A percentile compares a stretch with the other conserved stretches of the same genome.
phyloP scores from a whole-genome alignment of 2,113 vertebrate species.

The Tyto alba region DNA sequence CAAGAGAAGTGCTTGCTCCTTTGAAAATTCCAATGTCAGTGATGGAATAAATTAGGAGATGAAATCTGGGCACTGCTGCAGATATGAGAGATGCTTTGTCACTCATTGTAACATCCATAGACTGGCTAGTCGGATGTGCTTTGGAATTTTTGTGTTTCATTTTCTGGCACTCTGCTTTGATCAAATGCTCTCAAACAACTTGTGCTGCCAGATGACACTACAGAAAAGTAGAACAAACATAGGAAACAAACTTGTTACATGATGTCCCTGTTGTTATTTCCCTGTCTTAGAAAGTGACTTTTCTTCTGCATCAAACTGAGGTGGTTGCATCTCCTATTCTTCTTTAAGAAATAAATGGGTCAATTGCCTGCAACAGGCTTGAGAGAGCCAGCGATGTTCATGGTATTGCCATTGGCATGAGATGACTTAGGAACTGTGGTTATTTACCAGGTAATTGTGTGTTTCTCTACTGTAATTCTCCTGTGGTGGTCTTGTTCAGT shows the following conservation, averaged over 20 bases:
- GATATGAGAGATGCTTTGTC: not conserved
- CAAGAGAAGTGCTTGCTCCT: not conserved
- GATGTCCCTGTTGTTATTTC: not conserved
- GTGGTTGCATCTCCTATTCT: not conserved
- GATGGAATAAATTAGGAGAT: not conserved
- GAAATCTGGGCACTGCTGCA: not conserved
- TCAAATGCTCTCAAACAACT: not conserved
- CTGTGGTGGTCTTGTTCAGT: not conserved
- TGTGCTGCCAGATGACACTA: not conserved
- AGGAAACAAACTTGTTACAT: not conserved
- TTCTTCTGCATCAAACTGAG: not conserved
- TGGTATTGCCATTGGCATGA: not conserved
- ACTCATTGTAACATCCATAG: not conserved
- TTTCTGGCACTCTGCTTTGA: not conserved
- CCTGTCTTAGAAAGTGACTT: not conserved
- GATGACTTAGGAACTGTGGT: not conserved
- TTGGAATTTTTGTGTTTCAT: not conserved
- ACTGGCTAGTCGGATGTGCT: not conserved
- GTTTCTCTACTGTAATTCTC: not conserved
- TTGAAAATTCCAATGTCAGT: not conserved
- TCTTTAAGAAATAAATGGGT: not conserved
- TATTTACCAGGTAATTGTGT: not conserved
- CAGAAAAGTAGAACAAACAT: not conserved
- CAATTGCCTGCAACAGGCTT: not conserved
- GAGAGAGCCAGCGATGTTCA: not conserved